Conservation (phyloP, 2,113 vertebrate genomes). For the Lichenostomus cassidix region DNA sequence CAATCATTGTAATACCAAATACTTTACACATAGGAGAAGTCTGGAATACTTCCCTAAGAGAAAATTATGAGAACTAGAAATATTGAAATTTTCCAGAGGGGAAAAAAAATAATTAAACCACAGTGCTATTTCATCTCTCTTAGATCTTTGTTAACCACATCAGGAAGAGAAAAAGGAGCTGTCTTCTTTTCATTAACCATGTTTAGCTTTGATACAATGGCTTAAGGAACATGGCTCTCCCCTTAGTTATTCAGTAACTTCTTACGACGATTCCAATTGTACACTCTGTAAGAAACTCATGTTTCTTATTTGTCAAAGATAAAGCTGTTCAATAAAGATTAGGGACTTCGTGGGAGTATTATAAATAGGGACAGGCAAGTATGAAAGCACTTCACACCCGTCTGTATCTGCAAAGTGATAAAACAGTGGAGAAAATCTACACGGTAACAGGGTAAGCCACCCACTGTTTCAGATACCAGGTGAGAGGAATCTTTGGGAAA, state of each 20-base stretch:
- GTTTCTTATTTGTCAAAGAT: slow-evolving; percentile 59
- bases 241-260: slow-evolving; percentile 52
- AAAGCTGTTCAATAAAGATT: slow-evolving; percentile 28
- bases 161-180: neutral
- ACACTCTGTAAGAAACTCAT: neutral
- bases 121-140: neutral
- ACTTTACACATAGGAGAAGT: neutral
- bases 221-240: neutral
- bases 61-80: neutral
- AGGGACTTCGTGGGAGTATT: neutral
- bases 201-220: neutral
- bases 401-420: neutral
- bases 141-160: neutral
- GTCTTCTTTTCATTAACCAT: neutral
- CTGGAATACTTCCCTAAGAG: neutral
- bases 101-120: neutral
- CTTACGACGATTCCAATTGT: neutral
- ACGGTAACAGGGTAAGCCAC: neutral
- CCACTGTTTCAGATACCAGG: neutral
- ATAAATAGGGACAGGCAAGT: neutral
- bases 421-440: neutral
- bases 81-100: neutral
- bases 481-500: neutral
- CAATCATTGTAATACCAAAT: neutral
- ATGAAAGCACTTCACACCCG: neutral